A percentile compares a stretch with the other conserved stretches of the same genome.
phyloP scores from a whole-genome alignment of 2,797 vertebrate genomes.

The Anolis apletophallus region DNA sequence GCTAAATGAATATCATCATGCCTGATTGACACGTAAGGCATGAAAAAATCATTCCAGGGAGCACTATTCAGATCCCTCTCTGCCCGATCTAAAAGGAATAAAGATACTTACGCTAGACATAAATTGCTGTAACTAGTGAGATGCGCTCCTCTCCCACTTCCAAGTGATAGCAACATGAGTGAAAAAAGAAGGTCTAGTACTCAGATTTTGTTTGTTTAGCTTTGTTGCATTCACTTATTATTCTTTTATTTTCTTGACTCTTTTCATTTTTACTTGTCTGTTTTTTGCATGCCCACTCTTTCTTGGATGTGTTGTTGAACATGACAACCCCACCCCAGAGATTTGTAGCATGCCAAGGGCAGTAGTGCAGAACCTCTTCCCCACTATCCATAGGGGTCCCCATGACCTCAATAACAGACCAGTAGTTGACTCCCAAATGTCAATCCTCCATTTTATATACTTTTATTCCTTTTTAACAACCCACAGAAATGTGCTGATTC shows the following conservation, averaged over 20 bases:
- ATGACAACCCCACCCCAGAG: too few species aligned
- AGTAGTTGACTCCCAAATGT: too few species aligned
- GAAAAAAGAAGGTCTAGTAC: too few species aligned
- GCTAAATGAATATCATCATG: constrained; percentile 42
- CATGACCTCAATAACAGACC: too few species aligned
- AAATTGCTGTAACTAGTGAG: neutral
- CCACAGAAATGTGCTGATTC: too few species aligned
- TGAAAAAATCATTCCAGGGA: neutral
- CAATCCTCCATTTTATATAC: too few species aligned
- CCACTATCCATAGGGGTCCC: too few species aligned
- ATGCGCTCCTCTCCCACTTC: neutral
- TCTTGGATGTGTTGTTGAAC: too few species aligned
- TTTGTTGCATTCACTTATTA: neutral
- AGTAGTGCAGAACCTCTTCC: too few species aligned
- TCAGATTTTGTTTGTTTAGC: neutral
- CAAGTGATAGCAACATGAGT: neutral
- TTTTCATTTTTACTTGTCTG: neutral
- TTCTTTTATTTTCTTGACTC: neutral
- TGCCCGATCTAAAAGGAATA: constrained; percentile 13
- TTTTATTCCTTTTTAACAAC: too few species aligned
- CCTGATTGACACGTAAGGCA: constrained; percentile 36
- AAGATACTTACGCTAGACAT: constrained; percentile 5
- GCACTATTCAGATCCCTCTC: constrained; percentile 12
- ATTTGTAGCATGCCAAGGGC: too few species aligned
- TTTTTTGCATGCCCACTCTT: neutral